Conservation (phyloP, 2,888 invertebrate species). For the Euclidia mi region DNA sequence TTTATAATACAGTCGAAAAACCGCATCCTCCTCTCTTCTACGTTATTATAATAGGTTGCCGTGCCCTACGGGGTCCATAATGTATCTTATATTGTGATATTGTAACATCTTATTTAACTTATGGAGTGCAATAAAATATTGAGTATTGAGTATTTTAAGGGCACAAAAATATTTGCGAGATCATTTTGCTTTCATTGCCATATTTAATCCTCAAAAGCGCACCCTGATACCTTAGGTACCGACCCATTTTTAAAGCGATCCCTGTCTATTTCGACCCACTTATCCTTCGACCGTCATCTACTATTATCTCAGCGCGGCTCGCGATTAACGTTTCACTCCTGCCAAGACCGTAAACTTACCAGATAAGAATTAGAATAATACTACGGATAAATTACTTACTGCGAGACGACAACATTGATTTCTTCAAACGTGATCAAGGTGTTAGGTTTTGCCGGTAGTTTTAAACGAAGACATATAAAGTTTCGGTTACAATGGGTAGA, state of each 20-base stretch:
- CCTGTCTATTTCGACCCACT: slow-evolving; percentile 39
- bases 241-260: slow-evolving; percentile 4
- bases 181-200: too few species aligned
- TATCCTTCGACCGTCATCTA: slow-evolving; percentile 23
- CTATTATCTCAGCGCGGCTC: slow-evolving; percentile 60
- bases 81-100: too few species aligned
- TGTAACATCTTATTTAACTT: too few species aligned
- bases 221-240: background rate
- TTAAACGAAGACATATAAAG: background rate
- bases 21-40: too few species aligned
- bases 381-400: slow-evolving; percentile 63
- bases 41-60: too few species aligned
- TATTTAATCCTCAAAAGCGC: background rate
- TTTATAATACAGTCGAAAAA: too few species aligned
- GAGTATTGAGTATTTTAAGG: too few species aligned
- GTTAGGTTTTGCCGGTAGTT: background rate
- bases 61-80: too few species aligned
- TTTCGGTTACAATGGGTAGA: too few species aligned
- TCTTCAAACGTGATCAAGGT: slow-evolving; percentile 16
- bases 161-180: too few species aligned
- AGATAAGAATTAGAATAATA: slow-evolving; percentile 71
- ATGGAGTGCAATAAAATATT: too few species aligned
- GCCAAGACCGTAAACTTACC: slow-evolving; percentile 64
- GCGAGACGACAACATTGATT: slow-evolving; percentile 19
- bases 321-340: slow-evolving; percentile 71